These are phyloP conservation scores for Agapornis roseicollis DNA, from an alignment of 2,113 vertebrate species.

Conservation along the genomic window DNA sequence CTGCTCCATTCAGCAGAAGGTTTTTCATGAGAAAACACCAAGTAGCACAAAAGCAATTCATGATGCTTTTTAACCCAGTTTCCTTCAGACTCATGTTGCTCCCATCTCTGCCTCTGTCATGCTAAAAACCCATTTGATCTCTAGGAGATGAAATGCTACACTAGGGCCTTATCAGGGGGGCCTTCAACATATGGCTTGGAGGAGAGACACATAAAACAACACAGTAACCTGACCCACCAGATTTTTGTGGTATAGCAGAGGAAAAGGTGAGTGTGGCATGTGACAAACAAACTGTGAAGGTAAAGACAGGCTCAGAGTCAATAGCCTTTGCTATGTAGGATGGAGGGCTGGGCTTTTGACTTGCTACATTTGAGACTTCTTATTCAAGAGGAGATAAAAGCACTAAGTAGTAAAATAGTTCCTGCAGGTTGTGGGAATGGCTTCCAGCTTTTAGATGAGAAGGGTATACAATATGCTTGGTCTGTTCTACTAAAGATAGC, in stretches of 20 bases:
- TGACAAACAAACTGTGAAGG: neutral
- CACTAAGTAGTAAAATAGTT: neutral
- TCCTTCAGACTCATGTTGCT: neutral
- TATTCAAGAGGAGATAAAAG: neutral
- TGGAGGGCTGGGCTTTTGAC: neutral
- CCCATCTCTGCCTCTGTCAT: neutral
- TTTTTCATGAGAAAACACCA: neutral
- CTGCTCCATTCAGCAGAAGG: neutral
- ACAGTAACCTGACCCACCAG: neutral
- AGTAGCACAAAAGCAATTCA: neutral
- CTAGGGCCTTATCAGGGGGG: neutral
- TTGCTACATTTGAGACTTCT: neutral
- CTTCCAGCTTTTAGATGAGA: neutral
- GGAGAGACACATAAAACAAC: neutral
- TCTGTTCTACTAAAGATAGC: neutral
- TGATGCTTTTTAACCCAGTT: neutral
- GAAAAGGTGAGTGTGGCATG: neutral
- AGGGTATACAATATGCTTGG: too few species aligned
- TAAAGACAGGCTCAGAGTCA: neutral
- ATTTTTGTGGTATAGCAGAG: neutral
- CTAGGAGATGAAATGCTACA: slow-evolving; percentile 19
- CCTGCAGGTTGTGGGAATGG: neutral
- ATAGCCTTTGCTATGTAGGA: neutral
- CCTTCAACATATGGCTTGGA: neutral
- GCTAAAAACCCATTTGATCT: neutral